These are phyloP conservation scores for Gallinago undulata DNA, from an alignment of 2,113 vertebrate species.

Conservation along the genomic window DNA sequence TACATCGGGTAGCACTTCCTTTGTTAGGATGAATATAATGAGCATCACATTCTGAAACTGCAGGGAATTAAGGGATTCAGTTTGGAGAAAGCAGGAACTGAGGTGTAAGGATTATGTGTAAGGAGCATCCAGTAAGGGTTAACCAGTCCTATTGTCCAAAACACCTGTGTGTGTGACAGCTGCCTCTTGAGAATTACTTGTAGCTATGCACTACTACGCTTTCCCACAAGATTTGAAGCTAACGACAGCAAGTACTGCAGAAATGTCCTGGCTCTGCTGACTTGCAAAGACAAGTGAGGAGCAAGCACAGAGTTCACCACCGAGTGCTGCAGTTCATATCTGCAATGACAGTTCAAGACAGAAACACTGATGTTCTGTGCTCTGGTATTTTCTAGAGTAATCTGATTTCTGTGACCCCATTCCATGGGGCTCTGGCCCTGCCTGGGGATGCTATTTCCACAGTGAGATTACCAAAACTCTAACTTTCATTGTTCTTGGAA, in stretches of 20 bases:
- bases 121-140: background rate
- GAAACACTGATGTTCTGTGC: background rate
- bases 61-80: background rate
- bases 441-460: background rate
- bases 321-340: background rate
- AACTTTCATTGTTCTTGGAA: background rate
- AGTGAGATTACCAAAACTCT: background rate
- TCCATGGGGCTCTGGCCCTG: background rate
- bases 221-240: background rate
- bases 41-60: background rate
- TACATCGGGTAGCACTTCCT: background rate
- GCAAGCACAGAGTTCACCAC: conserved; percentile 4
- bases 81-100: background rate
- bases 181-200: background rate
- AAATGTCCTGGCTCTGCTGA: conserved; percentile 12
- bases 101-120: background rate
- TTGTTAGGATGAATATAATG: background rate
- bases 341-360: background rate
- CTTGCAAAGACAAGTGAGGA: conserved; percentile 26
- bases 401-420: background rate
- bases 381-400: conserved; percentile 2
- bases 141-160: background rate
- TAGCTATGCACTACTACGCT: background rate
- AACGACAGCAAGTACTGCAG: background rate
- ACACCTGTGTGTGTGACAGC: background rate